Base-by-base conservation (phyloP, 2,113 vertebrate species). In the Agapornis roseicollis region DNA sequence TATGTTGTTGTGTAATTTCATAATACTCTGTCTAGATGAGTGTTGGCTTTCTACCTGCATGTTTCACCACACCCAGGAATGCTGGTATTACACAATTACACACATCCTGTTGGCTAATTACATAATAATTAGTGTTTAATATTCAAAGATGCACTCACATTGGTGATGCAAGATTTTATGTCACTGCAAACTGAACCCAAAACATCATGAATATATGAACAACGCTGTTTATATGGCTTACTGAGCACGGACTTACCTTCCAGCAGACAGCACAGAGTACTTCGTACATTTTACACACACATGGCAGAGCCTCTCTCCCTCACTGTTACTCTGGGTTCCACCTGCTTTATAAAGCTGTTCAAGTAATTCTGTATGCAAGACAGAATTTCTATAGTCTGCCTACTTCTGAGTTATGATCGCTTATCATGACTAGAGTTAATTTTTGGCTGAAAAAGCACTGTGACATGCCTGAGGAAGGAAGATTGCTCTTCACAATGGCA, bases 91-190 rank as follows among this genome's bases (percentile, higher is more conserved):
- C 96, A 94, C 94, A 97, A 96, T 95, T 96, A 91, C 93, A 97
- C 80, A 96, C 86, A 97, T 97, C 95, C 97, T 97, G 91, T 91
- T 96, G 91, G 93, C 96, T 98, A 96, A 97, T 98, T 98, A 96
- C 41, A 86, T 96, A 98, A 98, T 97, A 92, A 96, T 93, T 94
- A 90, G 68, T 94, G 94, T 90, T 98, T 95, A 95, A 95, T 76
- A 92, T 96, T 98, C 90, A 97, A 72, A 92, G 93, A 91, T 94
- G 91, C 71, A 94, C 64, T 97, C 83, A 93, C 93, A 90, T 96
- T 15, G 11, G 63, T 97, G 97, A 95, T 23, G 61, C 93, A 97
- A 94, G 90, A 93, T 64, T 88, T 95, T 93, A 56, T 79, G 85
- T 94, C 94, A 70, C 22, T 82, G 76, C 64, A 83, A 69, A 86